Base-by-base conservation (phyloP, 2,888 invertebrate species). In the Acronicta alni region DNA sequence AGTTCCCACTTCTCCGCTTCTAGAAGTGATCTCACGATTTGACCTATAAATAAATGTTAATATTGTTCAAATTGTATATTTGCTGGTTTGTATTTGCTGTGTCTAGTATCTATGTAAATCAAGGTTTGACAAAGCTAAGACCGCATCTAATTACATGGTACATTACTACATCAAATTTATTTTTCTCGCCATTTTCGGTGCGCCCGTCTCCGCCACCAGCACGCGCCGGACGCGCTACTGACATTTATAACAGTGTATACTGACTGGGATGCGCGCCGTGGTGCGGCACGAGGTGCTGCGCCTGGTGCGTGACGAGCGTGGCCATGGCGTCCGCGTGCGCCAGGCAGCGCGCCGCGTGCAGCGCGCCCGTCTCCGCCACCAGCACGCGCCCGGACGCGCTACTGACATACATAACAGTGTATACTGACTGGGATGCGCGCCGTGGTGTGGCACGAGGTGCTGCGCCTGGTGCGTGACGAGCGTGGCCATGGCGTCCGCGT, bases 1-100 rank as follows among this genome's bases (percentile, higher is more conserved):
- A 98, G 87, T 58, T 96, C 95, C 97, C 98, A 98, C 82, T 98
- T 96, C 82, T 98, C 98, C 0, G 96, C 96, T 87, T 97, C 97
- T n/a, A 98, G 94, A 5, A 98, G 89, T 43, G 96, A 96, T 58
- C 97, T 95, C 42, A 97, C 91, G 47, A 96, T 96, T 74, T 96
- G 95, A 79, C 95, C 95, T 89, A 94, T 44, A 89, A 65, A 16
- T 55, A 59, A 20, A 43, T 15, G n/a, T n/a, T 1, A n/a, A n/a
- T 18, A 53, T 30, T 16, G 0, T 6, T 15, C 15, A 42, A 26
- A 30, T 23, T 44, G 3, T 16, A n/a, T 5, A n/a, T n/a, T n/a
- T n/a, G n/a, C n/a, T n/a, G n/a, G n/a, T 10, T 4, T 12, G 30
- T 30, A 30, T 12, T 3, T 30, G 26, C 12, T 30, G 2, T 3